Evolutionary conservation across 2,888 invertebrate species (phyloP), one percentile per base, ranked within the genome.

Genomic region (Leptinotarsa haldemani): DNA sequence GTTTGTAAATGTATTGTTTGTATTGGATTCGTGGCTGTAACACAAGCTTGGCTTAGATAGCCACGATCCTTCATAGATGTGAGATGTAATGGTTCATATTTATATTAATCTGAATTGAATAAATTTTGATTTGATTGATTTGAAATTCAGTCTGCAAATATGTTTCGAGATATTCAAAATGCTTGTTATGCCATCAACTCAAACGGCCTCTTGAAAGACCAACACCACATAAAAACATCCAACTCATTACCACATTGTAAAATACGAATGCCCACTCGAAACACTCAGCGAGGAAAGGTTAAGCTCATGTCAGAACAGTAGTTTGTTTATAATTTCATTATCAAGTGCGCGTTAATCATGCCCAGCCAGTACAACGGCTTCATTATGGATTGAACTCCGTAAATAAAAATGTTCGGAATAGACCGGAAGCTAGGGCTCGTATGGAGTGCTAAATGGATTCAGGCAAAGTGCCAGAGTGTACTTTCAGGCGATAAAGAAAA

Each of bases 381-480:
- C 69, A 76, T 71, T 73, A 71, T 74, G 66, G 65, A 70, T 50
- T 70, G 74, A 58, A 64, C 71, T 71, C 63, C 22, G 73, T 74
- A 73, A 74, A 77, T 77, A 77, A 77, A 77, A 77, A 74, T 73
- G 73, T 74, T 74, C 61, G 70, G 70, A 64, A 40, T 30, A 50
- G 48, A 61, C 61, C 61, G 61, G 61, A 61, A 61, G 61, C 40
- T 30, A 13, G 61, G 61, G 40, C 61, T 40, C 61, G 30, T 5
- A 61, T 61, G 61, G 40, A 61, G 61, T 61, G 61, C 40, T 61
- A 61, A 61, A 30, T 61, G 61, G 25, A 12, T 61, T 40, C 16
- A 61, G 61, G n/a, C 40, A n/a, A 61, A n/a, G 30, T 16, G 61
- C 61, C 61, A 61, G n/a, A 61, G 30, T 61, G 25, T 61, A 40